phyloP scores from a whole-genome alignment of 2,113 vertebrate species.

The Elephantulus edwardii region DNA sequence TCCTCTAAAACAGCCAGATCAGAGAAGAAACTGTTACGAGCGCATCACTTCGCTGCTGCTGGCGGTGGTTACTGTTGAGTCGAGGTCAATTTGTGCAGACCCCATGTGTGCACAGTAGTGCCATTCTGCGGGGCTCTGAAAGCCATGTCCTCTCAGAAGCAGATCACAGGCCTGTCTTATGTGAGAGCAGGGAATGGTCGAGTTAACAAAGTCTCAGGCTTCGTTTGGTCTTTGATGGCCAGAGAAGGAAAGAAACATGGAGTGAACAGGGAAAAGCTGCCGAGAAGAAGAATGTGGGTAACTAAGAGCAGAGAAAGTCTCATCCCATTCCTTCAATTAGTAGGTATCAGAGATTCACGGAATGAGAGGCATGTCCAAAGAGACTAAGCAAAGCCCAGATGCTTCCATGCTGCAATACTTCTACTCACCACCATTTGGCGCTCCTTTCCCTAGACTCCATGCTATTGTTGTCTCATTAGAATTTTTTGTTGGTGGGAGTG shows the following conservation, averaged over 20 bases:
- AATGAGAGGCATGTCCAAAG: accelerated
- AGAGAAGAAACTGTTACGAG: not conserved
- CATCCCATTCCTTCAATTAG: accelerated
- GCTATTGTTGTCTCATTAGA: not conserved
- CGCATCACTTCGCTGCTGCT: too few species aligned
- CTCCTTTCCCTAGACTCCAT: not conserved
- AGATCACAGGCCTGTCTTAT: not conserved
- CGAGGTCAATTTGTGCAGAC: not conserved
- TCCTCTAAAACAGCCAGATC: not conserved
- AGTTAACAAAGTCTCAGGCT: not conserved
- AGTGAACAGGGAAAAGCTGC: not conserved
- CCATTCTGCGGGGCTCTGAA: not conserved
- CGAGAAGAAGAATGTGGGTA: not conserved
- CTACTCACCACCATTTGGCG: too few species aligned
- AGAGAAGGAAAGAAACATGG: not conserved
- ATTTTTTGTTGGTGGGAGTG: too few species aligned
- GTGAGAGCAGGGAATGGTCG: not conserved
- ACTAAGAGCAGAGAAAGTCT: not conserved
- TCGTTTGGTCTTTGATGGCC: too few species aligned
- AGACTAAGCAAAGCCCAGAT: not conserved
- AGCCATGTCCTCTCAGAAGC: not conserved
- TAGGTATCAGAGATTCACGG: not conserved
- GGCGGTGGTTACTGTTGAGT: not conserved
- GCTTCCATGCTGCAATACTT: accelerated
- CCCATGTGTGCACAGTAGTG: not conserved